Percentiles rank a stretch among this genome's conserved stretches.
These are phyloP conservation scores for Myripristis jacobus DNA, from an alignment of 2,797 vertebrate species.

Conservation along the genomic window DNA sequence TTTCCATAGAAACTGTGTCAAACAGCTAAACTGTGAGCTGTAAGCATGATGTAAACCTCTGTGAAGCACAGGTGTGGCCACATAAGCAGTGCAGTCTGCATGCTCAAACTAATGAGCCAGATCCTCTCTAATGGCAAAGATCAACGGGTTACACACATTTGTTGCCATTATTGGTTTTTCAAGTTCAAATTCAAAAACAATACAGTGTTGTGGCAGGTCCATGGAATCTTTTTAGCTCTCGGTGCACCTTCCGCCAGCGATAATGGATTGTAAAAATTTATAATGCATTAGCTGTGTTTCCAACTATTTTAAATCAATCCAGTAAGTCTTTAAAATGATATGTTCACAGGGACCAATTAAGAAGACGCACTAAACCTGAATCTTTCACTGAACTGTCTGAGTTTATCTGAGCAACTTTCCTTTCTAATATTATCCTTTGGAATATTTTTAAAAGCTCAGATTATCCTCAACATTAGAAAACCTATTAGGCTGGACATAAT, in stretches of 20 bases:
- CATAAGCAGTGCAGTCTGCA: neutral
- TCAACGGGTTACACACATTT: neutral
- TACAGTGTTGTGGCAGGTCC: neutral
- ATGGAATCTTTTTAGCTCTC: neutral
- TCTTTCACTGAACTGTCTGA: conserved; percentile 35
- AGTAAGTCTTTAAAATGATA: conserved; percentile 41
- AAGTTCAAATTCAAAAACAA: neutral
- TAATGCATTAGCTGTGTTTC: conserved; percentile 14
- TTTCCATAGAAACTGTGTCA: too few species aligned
- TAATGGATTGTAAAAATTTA: conserved; percentile 16
- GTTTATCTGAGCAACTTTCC: conserved; percentile 39
- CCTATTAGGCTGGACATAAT: conserved; percentile 50
- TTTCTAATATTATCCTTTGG: conserved; percentile 26
- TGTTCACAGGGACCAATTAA: conserved; percentile 69
- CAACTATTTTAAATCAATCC: conserved; percentile 22
- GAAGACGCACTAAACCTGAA: conserved; percentile 51
- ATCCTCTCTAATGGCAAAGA: neutral
- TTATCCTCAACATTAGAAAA: conserved; percentile 63
- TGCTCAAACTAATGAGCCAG: neutral
- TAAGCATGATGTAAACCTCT: neutral
- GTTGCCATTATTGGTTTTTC: neutral
- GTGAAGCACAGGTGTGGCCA: neutral
- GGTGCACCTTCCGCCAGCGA: conserved; percentile 3
- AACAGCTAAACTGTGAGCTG: too few species aligned
- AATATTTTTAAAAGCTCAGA: conserved; percentile 38